phyloP scores from a whole-genome alignment of 2,888 invertebrate species.

The Carabus problematicus region DNA sequence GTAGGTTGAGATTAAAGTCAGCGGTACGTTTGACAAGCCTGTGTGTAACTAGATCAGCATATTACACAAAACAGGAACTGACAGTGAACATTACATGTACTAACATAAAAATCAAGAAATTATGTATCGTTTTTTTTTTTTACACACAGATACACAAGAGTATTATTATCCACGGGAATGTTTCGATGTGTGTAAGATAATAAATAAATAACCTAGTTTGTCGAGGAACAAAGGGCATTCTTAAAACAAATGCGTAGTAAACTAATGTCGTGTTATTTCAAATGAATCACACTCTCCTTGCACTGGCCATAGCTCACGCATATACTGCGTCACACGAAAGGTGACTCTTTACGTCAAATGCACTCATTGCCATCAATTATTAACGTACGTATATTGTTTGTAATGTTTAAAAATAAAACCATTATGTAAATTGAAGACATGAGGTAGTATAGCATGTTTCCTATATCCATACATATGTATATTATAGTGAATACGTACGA shows the following conservation, averaged over 20 bases:
- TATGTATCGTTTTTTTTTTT: constrained; percentile 1
- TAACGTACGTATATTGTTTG: neutral
- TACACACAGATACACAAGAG: neutral
- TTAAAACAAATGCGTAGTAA: constrained; percentile 23
- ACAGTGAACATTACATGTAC: constrained; percentile 8
- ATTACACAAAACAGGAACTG: constrained; percentile 17
- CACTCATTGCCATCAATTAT: neutral
- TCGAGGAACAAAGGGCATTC: constrained; percentile 21
- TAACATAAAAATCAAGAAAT: constrained; percentile 3
- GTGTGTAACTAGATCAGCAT: constrained; percentile 29
- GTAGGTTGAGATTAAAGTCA: constrained; percentile 29
- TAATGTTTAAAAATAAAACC: neutral
- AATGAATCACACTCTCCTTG: constrained; percentile 26
- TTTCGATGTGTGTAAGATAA: constrained; percentile 25
- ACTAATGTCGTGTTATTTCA: constrained; percentile 23
- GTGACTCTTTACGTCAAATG: constrained; percentile 6
- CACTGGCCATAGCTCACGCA: neutral
- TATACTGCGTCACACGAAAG: neutral
- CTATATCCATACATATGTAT: no score
- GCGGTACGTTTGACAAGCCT: constrained; percentile 34
- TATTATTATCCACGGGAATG: neutral
- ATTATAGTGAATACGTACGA: no score
- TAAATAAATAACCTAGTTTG: constrained; percentile 19
- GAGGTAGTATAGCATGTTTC: no score
- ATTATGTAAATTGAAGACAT: no score